Evolutionary conservation across 2,797 vertebrate species (phyloP), one percentile per base, ranked within the genome.

Genomic region (Salmo trutta): DNA sequence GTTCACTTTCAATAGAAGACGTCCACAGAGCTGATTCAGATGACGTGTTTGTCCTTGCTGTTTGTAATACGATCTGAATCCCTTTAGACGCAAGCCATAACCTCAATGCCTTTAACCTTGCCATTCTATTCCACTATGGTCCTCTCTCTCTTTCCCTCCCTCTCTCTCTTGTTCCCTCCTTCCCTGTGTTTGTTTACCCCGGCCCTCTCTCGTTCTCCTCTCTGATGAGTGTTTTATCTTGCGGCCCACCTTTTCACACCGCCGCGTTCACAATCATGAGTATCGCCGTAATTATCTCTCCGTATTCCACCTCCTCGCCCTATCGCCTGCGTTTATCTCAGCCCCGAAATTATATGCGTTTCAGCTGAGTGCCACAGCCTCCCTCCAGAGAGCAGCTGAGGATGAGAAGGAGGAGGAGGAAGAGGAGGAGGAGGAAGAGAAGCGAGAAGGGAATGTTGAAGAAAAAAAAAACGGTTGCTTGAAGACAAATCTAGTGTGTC

Each of bases 201-300:
- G 56, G 76, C 83, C 47, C 86, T 90, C 92, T 88, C 88, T 82
- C 77, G 77, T 74, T 87, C 8, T 83, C 86, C 90, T 91, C 92
- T 91, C 90, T 92, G 90, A 92, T 92, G 92, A 91, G 87, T 85
- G 86, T 93, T 94, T 93, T 95, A 92, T 95, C 93, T 94, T 66
- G 77, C 82, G 75, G 90, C 90, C 91, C 92, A 93, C 94, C 93
- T 93, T 94, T 92, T 88, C 91, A 91, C 90, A 88, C 90, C 41
- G 79, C 88, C 82, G 83, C 88, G 83, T 79, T 88, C 91, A 88
- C 91, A 90, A 91, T 91, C 89, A 89, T 54, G 85, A 90, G 89
- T 94, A 93, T 92, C 87, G 79, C 84, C 85, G 84, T 93, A 92
- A 93, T 93, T 95, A 94, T 94, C 93, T 91, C 88, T 53, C 92